Percentiles rank a stretch among this genome's conserved stretches.
These are phyloP conservation scores for Portunus trituberculatus DNA, from an alignment of 1,140 invertebrate species.

Conservation along the genomic window DNA sequence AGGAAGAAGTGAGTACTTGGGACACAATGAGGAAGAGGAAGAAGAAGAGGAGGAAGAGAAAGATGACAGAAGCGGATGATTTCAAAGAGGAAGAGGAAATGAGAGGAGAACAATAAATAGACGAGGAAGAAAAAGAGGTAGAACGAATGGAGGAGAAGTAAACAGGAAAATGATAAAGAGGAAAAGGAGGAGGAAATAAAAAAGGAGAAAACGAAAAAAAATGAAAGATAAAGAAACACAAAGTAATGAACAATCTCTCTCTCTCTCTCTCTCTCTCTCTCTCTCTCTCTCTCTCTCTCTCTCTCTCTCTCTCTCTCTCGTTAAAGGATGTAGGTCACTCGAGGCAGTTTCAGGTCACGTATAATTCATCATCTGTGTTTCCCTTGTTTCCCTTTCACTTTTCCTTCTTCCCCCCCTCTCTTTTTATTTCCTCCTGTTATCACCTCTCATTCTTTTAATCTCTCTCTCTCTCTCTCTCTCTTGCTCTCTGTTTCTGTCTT, in stretches of 20 bases:
- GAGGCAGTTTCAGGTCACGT: not conserved
- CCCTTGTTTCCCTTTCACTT: not conserved
- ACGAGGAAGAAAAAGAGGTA: not conserved
- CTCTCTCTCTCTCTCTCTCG: not conserved
- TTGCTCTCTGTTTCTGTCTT: not conserved
- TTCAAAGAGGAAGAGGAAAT: not conserved
- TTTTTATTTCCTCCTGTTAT: not conserved
- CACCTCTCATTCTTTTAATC: not conserved
- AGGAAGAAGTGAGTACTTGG: not conserved
- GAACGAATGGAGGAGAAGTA: not conserved
- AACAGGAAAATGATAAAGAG: constrained; percentile 37
- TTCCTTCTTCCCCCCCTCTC: not conserved
- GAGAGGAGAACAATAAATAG: not conserved
- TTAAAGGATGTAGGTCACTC: not conserved
- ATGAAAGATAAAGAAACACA: not conserved
- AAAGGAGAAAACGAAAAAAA: not conserved
- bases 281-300: not conserved
- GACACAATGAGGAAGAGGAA: not conserved
- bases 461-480: constrained; percentile 7
- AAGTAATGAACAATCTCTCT: not conserved
- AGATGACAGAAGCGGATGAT: not conserved
- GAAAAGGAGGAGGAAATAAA: constrained; percentile 9
- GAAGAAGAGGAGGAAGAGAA: not conserved
- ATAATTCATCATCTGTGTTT: not conserved
- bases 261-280: not conserved